Conservation (phyloP, 2,797 vertebrate genomes). For the Rhinatrema bivittatum region DNA sequence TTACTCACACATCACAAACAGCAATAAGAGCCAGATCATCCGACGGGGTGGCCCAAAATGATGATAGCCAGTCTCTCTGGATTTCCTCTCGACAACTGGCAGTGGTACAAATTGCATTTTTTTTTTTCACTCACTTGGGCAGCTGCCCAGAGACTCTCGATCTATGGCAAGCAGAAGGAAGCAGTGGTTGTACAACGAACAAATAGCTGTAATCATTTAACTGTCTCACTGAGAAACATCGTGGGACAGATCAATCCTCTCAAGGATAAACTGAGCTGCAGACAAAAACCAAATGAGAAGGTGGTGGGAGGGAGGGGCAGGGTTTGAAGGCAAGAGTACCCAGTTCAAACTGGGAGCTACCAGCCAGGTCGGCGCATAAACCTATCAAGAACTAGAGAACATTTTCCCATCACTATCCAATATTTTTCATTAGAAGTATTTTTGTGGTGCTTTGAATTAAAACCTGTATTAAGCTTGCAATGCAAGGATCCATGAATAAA, state of each 20-base stretch:
- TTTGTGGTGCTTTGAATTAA: too few relatives aligned
- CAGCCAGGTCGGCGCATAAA: too few relatives aligned
- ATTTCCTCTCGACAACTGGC: neutral
- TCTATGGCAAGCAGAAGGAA: constrained; percentile 3
- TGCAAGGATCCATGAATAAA: too few relatives aligned
- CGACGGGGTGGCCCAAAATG: neutral
- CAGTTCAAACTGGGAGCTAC: too few relatives aligned
- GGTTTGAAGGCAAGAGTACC: too few relatives aligned
- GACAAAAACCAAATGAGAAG: too few relatives aligned
- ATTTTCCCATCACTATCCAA: too few relatives aligned
- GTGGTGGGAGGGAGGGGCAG: too few relatives aligned
- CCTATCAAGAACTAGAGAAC: too few relatives aligned
- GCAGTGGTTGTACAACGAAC: neutral
- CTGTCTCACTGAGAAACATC: neutral
- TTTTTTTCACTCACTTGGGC: neutral
- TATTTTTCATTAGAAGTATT: too few relatives aligned
- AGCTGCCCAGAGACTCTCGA: constrained; percentile 1
- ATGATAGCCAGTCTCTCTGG: neutral
- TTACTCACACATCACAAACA: neutral
- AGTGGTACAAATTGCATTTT: constrained; percentile 3
- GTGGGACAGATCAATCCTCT: constrained; percentile 10
- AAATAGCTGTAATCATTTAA: constrained; percentile 13
- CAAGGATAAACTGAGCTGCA: constrained; percentile 12
- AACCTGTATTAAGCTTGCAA: too few relatives aligned
- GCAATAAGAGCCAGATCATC: neutral